Conservation (phyloP, 2,797 vertebrate genomes). For the Glossophaga mutica region DNA sequence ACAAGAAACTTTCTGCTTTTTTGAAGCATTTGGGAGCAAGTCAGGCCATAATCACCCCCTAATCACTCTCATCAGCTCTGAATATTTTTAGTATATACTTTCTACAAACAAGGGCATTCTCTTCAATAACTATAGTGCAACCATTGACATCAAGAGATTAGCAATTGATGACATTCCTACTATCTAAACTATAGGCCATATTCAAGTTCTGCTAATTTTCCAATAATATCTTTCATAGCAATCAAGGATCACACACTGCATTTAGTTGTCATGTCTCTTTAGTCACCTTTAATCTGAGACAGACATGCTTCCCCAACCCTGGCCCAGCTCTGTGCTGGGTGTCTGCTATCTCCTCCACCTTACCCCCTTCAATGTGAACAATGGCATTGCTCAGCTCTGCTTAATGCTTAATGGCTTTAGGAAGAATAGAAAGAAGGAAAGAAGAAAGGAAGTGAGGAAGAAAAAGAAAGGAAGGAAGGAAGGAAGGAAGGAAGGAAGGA, state of each 20-base stretch:
- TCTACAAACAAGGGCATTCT: neutral
- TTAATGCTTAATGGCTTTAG: neutral
- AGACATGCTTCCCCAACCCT: neutral
- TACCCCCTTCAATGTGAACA: rapidly evolving
- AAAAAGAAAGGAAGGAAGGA: too few species aligned
- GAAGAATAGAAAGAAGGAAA: neutral
- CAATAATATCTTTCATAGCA: neutral
- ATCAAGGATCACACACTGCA: neutral
- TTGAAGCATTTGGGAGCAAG: neutral
- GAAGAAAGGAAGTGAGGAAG: rapidly evolving
- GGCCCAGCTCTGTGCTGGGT: neutral
- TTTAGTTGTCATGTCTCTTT: neutral
- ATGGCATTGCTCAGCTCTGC: neutral
- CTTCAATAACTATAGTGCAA: neutral
- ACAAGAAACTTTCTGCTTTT: neutral
- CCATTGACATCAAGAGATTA: neutral
- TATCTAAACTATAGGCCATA: neutral
- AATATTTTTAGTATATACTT: neutral
- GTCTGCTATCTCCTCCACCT: rapidly evolving
- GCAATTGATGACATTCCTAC: neutral
- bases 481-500: neutral
- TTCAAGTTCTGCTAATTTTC: neutral
- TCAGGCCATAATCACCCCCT: neutral
- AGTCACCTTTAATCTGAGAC: neutral
- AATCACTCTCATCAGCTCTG: neutral